Evolutionary conservation across 2,888 invertebrate genomes (phyloP), one percentile per base, ranked within the genome.

Genomic region (Muscina levida): DNA sequence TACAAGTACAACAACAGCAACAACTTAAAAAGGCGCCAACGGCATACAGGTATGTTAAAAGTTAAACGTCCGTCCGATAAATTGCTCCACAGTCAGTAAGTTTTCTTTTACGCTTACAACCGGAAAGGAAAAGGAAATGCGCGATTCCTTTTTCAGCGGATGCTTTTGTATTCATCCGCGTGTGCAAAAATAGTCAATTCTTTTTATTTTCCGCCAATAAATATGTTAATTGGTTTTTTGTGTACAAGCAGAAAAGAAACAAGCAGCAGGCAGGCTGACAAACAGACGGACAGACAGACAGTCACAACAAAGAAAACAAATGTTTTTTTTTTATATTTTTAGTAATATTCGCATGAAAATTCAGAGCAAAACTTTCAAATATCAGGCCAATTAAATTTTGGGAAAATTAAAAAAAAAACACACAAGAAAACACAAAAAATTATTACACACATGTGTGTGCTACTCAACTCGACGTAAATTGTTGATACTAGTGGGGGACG

Each of bases 21-120:
- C 74, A 79, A 85, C 78, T 84, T 65, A 83, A 83, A 80, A 83
- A 84, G 70, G 74, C 83, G 70, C 53, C 53, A 73, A 46, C n/a
- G 13, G 8, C 8, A 31, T 31, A 31, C 31, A 31, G 31, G 31
- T 31, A 8, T 31, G 31, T 39, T 67, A 11, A 51, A 15, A 44
- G n/a, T 17, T 11, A 44, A 62, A 56, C 31, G 65, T 26, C 19
- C 17, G 22, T 26, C 19, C 17, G 22, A 44, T n/a, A n/a, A 44
- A 44, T 19, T 51, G n/a, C n/a, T n/a, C n/a, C n/a, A n/a, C n/a
- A n/a, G n/a, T n/a, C n/a, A n/a, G n/a, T n/a, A n/a, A n/a, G n/a
- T n/a, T n/a, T n/a, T n/a, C n/a, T n/a, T n/a, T n/a, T n/a, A n/a
- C n/a, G n/a, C n/a, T n/a, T n/a, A n/a, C n/a, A n/a, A n/a, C 5